Evolutionary conservation across 2,888 invertebrate species (phyloP).

Genomic region (Sicus ferrugineus): DNA sequence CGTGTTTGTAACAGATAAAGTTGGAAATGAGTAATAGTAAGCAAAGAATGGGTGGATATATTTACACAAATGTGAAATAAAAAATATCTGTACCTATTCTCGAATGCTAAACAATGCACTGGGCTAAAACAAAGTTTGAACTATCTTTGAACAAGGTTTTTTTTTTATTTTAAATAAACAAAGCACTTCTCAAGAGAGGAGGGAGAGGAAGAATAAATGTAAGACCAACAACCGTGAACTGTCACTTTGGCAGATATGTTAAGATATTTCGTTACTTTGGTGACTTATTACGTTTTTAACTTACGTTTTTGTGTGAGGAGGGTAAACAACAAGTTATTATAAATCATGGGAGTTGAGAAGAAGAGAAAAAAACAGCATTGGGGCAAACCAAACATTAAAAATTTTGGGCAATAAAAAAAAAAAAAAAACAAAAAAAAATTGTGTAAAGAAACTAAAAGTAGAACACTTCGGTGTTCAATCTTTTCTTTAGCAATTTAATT

Average conservation of each 20-base stretch:
- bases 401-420: not conserved
- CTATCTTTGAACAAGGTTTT: not conserved
- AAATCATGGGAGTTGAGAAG: slow-evolving; percentile 40
- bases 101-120: not conserved
- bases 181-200: not conserved
- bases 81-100: not conserved
- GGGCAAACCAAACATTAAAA: slow-evolving; percentile 8
- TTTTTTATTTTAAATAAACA: not conserved
- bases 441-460: not conserved
- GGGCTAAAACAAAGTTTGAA: not conserved
- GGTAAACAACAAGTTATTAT: slow-evolving; percentile 40
- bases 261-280: not conserved
- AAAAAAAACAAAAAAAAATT: not conserved
- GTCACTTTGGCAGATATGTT: slow-evolving; percentile 17
- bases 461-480: too few relatives aligned
- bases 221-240: slow-evolving; percentile 1
- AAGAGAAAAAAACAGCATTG: slow-evolving; percentile 28
- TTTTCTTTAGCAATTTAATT: too few relatives aligned
- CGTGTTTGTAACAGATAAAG: not conserved
- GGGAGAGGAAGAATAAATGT: not conserved
- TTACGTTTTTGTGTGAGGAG: slow-evolving; percentile 25
- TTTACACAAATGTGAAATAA: slow-evolving; percentile 21
- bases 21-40: not conserved
- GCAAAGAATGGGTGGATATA: not conserved
- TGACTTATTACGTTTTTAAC: not conserved